A percentile compares a stretch with the other conserved stretches of the same genome.
Evolutionary conservation across 2,888 invertebrate genomes (phyloP).

Genomic region (Mamestra brassicae): DNA sequence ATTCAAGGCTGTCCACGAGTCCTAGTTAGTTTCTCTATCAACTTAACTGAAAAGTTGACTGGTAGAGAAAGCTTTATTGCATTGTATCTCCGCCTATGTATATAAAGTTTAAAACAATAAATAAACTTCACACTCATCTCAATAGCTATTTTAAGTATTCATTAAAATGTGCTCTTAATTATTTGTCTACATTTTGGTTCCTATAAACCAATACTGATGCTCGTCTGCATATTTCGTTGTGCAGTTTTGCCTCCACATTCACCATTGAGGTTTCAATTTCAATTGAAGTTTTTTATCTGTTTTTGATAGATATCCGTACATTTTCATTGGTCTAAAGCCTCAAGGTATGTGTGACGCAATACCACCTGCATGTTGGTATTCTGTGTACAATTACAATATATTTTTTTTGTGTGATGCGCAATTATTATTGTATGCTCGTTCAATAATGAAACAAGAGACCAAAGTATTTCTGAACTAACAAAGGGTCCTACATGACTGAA

Average conservation of each 20-base stretch:
- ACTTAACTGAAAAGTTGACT: background rate
- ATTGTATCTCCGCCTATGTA: no score
- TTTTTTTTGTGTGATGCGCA: background rate
- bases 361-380: background rate
- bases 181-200: background rate
- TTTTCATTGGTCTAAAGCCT: conserved; percentile 3
- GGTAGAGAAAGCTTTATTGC: no score
- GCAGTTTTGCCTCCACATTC: background rate
- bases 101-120: no score
- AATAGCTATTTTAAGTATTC: background rate
- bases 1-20: background rate
- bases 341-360: conserved; percentile 19
- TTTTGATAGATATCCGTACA: conserved; percentile 11
- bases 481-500: conserved; percentile 13
- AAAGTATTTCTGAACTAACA: background rate
- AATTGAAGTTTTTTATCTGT: background rate
- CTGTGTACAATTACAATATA: background rate
- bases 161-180: no score
- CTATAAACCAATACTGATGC: background rate
- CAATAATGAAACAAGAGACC: conserved; percentile 11
- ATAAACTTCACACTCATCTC: background rate
- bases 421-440: background rate
- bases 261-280: background rate
- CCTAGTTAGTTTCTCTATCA: background rate
- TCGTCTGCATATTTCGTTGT: conserved; percentile 8